phyloP scores from a whole-genome alignment of 1,140 invertebrate genomes.

The Trypoxylus dichotomus region DNA sequence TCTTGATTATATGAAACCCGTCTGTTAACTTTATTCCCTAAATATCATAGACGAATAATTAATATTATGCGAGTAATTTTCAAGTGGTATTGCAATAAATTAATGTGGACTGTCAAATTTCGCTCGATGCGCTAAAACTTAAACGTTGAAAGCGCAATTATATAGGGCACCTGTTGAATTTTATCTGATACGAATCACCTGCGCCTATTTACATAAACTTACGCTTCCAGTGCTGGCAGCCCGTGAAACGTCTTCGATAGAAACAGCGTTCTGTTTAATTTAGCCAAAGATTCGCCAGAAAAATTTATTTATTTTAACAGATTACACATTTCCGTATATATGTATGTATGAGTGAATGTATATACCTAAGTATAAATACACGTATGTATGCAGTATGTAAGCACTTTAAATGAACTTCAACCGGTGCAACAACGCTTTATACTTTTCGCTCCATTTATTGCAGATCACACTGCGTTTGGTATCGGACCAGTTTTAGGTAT shows the following conservation, averaged over 20 bases:
- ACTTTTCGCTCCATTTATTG: neutral
- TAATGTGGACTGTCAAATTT: constrained; percentile 11
- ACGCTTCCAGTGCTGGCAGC: neutral
- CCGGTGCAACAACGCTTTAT: neutral
- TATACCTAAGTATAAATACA: no score
- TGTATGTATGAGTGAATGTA: no score
- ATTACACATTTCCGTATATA: no score
- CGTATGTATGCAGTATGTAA: no score
- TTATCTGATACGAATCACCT: constrained; percentile 29
- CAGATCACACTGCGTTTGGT: neutral
- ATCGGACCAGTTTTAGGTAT: neutral
- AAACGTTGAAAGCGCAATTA: constrained; percentile 24
- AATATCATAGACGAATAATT: neutral
- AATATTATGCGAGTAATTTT: neutral
- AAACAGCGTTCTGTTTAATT: no score
- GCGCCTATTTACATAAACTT: constrained; percentile 29
- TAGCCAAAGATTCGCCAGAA: no score
- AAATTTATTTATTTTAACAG: no score
- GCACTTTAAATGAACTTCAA: no score
- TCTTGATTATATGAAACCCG: neutral
- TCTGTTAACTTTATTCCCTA: neutral
- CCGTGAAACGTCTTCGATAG: neutral
- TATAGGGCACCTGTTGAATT: constrained; percentile 25
- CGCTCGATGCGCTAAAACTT: constrained; percentile 20
- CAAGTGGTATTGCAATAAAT: neutral